Evolutionary conservation across 1,140 invertebrate genomes (phyloP).

Genomic region (Pseudomyrmex concolor): DNA sequence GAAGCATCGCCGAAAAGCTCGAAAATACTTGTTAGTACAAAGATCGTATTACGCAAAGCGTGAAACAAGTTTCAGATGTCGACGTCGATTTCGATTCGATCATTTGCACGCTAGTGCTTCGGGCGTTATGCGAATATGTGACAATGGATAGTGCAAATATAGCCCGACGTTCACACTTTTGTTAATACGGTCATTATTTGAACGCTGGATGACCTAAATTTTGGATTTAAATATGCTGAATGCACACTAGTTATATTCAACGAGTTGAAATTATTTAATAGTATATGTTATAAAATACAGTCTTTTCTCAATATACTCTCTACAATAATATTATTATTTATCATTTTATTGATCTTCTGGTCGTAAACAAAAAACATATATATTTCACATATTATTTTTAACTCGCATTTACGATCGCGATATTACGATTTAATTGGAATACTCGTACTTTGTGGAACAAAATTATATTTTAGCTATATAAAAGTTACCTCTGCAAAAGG

Average conservation of each 20-base stretch:
- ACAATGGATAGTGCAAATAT: conserved; percentile 23
- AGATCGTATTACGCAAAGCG: conserved; percentile 20
- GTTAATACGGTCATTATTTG: conserved; percentile 53
- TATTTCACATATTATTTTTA: not conserved
- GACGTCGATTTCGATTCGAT: not conserved
- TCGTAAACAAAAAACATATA: not conserved
- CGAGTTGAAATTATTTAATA: not conserved
- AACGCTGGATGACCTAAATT: conserved; percentile 46
- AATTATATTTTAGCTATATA: not conserved
- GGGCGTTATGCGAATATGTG: conserved; percentile 53
- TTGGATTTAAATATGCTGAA: not conserved
- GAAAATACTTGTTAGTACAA: conserved; percentile 46
- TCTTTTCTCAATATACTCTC: not conserved
- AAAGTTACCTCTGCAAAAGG: not conserved
- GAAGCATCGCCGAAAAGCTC: not conserved
- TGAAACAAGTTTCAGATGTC: conserved; percentile 24
- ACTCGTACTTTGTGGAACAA: not conserved
- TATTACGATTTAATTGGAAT: conserved; percentile 5
- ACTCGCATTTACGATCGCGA: not conserved
- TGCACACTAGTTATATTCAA: not conserved
- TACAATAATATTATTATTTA: not conserved
- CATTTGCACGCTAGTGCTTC: conserved; percentile 48
- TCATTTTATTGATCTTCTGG: no score
- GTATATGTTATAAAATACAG: not conserved
- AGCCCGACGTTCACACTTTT: conserved; percentile 46